Evolutionary conservation across 2,888 invertebrate genomes (phyloP).

Genomic region (Drosophila merina): DNA sequence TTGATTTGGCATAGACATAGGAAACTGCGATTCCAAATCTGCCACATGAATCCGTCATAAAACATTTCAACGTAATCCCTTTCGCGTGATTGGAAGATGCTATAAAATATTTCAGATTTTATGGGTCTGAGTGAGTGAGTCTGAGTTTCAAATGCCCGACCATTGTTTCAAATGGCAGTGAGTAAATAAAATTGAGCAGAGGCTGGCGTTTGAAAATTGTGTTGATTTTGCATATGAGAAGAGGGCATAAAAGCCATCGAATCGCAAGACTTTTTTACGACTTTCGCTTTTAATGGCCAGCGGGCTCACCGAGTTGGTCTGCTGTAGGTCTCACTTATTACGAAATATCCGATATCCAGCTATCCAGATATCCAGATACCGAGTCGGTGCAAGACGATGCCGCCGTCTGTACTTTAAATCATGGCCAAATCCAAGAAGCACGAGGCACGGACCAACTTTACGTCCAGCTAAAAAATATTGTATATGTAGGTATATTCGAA

Average conservation of each 20-base stretch:
- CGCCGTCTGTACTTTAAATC: slow-evolving; percentile 45
- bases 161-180: slow-evolving; percentile 59
- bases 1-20: slow-evolving; percentile 58
- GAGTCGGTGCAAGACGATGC: slow-evolving; percentile 63
- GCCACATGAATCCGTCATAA: slow-evolving; percentile 52
- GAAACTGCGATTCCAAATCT: slow-evolving; percentile 17
- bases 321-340: slow-evolving; percentile 68
- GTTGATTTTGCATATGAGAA: slow-evolving; percentile 73
- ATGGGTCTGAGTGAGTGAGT: slow-evolving; percentile 47
- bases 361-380: slow-evolving; percentile 2
- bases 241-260: slow-evolving; percentile 31
- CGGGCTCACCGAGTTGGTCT: slow-evolving; percentile 45
- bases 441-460: slow-evolving; percentile 59
- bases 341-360: slow-evolving; percentile 66
- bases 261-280: slow-evolving; percentile 57
- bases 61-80: slow-evolving; percentile 59
- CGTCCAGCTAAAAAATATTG: background rate
- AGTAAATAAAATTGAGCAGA: slow-evolving; percentile 65
- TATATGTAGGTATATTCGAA: background rate
- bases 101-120: slow-evolving; percentile 37
- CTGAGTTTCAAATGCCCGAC: slow-evolving; percentile 55
- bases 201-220: slow-evolving; percentile 45
- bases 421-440: slow-evolving; percentile 69
- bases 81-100: slow-evolving; percentile 49
- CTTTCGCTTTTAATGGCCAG: slow-evolving; percentile 70